Evolutionary conservation across 1,140 invertebrate genomes (phyloP).

Genomic region (Megalopta genalis): DNA sequence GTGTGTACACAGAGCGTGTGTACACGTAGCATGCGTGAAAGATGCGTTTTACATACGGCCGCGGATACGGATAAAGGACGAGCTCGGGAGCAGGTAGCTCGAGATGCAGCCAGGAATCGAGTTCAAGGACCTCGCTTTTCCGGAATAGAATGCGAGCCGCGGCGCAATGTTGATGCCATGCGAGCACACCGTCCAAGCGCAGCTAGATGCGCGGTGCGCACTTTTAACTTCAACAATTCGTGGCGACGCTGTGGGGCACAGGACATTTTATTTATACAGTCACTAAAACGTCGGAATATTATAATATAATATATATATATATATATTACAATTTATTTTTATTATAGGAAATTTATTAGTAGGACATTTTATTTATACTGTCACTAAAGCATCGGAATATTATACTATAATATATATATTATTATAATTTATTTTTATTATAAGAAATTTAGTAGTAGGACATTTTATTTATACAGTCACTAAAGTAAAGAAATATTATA

Average conservation of each 20-base stretch:
- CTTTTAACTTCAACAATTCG: background rate
- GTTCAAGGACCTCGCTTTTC: conserved; percentile 44
- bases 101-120: conserved; percentile 31
- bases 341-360: too few species aligned
- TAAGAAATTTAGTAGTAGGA: too few species aligned
- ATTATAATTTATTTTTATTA: too few species aligned
- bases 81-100: conserved; percentile 10
- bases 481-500: too few species aligned
- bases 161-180: conserved; percentile 17
- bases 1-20: background rate
- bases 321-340: too few species aligned
- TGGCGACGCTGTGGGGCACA: background rate
- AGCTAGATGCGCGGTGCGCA: background rate
- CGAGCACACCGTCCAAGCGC: background rate
- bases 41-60: conserved; percentile 22
- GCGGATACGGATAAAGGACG: conserved; percentile 25
- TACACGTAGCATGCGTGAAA: background rate
- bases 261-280: too few species aligned
- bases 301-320: too few species aligned
- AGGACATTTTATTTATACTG: too few species aligned
- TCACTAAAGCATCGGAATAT: too few species aligned
- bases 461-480: too few species aligned
- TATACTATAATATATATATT: too few species aligned
- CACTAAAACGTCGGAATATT: too few species aligned
- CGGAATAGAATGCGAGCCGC: conserved; percentile 23